Evolutionary conservation across 2,888 invertebrate genomes (phyloP), one percentile per base, ranked within the genome.

Genomic region (Noctua pronuba): DNA sequence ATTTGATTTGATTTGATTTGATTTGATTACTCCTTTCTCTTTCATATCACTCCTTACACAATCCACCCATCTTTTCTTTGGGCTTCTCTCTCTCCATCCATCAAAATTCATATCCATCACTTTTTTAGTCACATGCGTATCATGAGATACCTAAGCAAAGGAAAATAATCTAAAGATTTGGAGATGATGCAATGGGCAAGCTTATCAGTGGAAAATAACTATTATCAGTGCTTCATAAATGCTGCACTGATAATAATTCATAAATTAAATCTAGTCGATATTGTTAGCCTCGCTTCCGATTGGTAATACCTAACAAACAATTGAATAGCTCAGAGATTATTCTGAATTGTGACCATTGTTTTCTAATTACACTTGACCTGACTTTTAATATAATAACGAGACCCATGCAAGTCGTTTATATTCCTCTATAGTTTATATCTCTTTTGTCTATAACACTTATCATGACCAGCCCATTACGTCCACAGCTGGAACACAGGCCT

Each of bases 291-390:
- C 16, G 46, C 24, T 52, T n/a, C 35, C 49, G n/a, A 6, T 52
- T 69, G 69, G 10, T 24, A n/a, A n/a, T 49, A 49, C n/a, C n/a
- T n/a, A n/a, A 8, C 16, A 68, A 49, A 52, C 52, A n/a, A 35
- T n/a, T 1, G 46, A 31, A 18, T 21, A 10, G 52, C 52, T 52
- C 52, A 24, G 8, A 52, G 52, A 52, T 21, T 52, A 52, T 52
- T n/a, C 5, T 52, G 52, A 52, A 52, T 52, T 52, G 52, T 52
- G 52, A 52, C n/a, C 52, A 52, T 52, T 52, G 52, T 66, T 66
- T 10, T 11, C 28, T 41, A 41, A 24, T 66, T 18, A 44, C 41
- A 44, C 66, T 67, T 44, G 66, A 67, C 11, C 21, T 44, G 28
- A 28, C 18, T 28, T 28, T 41, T 8, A 7, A 65, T 41, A 41